Evolutionary conservation across 1,140 invertebrate genomes (phyloP).

Genomic region (Phthorimaea operculella): DNA sequence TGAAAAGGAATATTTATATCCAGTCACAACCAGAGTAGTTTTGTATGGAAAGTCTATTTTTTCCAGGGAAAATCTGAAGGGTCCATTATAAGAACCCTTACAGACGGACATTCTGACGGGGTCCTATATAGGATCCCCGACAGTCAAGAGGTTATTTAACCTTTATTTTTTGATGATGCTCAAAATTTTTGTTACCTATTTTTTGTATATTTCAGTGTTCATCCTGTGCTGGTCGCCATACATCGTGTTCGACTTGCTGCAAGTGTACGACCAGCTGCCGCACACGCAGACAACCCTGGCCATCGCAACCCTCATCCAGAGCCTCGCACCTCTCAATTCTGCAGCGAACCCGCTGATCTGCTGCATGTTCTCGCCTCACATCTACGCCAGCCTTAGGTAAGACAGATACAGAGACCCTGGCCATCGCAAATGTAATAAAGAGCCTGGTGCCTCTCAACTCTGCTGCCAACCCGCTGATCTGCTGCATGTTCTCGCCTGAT

Average conservation of each 20-base stretch:
- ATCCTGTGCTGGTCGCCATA: constrained; percentile 96
- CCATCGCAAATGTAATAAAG: no score
- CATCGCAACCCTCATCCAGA: constrained; percentile 89
- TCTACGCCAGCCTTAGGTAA: constrained; percentile 53
- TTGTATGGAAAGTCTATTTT: no score
- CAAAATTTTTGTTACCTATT: no score
- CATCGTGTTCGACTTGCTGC: constrained; percentile 91
- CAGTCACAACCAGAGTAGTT: no score
- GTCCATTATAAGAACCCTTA: no score
- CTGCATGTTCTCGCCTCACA: constrained; percentile 80
- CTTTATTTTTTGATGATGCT: no score
- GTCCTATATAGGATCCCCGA: no score
- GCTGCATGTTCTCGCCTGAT: constrained; percentile 86
- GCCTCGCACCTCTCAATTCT: constrained; percentile 91
- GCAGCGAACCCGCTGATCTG: constrained; percentile 96
- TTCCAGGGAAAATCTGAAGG: no score
- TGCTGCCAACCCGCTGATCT: constrained; percentile 94
- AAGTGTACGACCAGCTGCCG: constrained; percentile 88
- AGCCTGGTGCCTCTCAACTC: constrained; percentile 93
- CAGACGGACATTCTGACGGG: no score
- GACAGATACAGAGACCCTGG: no score
- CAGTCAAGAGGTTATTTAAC: no score
- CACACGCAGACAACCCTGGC: constrained; percentile 83
- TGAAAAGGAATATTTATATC: no score
- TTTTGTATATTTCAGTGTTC: constrained; percentile 84